A percentile compares a stretch with the other conserved stretches of the same genome.
Evolutionary conservation across 2,888 invertebrate species (phyloP).

Genomic region (Laothoe populi): DNA sequence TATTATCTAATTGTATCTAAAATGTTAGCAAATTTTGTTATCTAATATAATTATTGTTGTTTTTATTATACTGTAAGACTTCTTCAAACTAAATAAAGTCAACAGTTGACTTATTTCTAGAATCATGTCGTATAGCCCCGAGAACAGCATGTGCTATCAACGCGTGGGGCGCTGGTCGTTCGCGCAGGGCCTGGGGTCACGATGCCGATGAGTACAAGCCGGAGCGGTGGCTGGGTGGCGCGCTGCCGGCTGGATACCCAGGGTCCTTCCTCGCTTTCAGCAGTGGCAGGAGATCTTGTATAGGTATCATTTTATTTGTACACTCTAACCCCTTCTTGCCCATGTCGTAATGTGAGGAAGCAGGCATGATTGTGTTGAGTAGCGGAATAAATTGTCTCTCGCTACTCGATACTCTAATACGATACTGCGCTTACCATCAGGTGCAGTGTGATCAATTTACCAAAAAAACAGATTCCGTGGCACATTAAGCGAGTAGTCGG

Average conservation of each 20-base stretch:
- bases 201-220: constrained; percentile 58
- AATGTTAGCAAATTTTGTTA: no score
- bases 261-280: constrained; percentile 59
- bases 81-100: no score
- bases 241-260: constrained; percentile 32
- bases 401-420: no score
- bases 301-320: constrained; percentile 17
- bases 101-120: constrained; percentile 51
- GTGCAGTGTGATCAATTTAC: neutral
- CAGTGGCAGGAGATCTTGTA: constrained; percentile 51
- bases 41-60: no score
- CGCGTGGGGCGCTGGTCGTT: constrained; percentile 61
- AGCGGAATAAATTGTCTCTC: no score
- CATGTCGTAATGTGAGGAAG: no score
- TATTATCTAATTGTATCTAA: no score
- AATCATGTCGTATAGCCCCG: constrained; percentile 55
- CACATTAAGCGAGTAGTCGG: no score
- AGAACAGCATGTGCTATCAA: constrained; percentile 55
- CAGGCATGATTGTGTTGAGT: no score
- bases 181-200: constrained; percentile 55
- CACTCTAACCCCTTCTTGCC: neutral
- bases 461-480: no score
- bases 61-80: no score
- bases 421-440: no score
- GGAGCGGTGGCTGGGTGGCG: constrained; percentile 59